A percentile compares a stretch with the other conserved stretches of the same genome.
These are phyloP conservation scores for Cryptosula pallasiana DNA, from an alignment of 2,888 invertebrate species.

Conservation along the genomic window DNA sequence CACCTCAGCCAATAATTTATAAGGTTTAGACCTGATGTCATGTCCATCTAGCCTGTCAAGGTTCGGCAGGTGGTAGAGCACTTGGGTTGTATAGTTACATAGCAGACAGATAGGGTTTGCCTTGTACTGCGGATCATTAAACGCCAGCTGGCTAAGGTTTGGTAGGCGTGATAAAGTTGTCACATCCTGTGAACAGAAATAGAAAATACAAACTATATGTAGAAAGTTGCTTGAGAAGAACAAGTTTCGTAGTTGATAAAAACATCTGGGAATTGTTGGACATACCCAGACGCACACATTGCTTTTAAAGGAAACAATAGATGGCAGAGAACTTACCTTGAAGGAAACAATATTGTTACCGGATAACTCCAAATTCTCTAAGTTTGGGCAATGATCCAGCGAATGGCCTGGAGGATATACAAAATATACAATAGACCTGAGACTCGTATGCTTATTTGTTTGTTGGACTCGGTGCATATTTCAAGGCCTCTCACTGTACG, in stretches of 20 bases:
- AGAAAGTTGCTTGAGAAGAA: too few relatives aligned
- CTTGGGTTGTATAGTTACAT: conserved; percentile 52
- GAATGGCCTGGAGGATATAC: conserved; percentile 44
- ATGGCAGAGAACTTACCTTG: conserved; percentile 39
- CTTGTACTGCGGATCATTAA: conserved; percentile 47
- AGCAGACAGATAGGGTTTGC: conserved; percentile 46
- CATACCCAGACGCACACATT: not conserved
- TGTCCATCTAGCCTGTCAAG: conserved; percentile 45
- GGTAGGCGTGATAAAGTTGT: conserved; percentile 43
- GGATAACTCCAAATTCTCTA: conserved; percentile 48
- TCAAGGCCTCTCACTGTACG: too few relatives aligned
- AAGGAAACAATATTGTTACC: conserved; percentile 48
- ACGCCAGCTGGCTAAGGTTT: conserved; percentile 37
- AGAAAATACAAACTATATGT: too few relatives aligned
- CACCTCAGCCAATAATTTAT: conserved; percentile 49
- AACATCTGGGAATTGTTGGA: too few relatives aligned
- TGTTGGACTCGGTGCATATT: too few relatives aligned
- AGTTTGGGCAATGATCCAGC: conserved; percentile 36
- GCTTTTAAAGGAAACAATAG: too few relatives aligned
- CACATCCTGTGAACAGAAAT: conserved; percentile 51
- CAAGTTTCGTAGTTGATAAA: too few relatives aligned
- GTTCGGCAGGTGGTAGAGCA: conserved; percentile 49
- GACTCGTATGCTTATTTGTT: too few relatives aligned
- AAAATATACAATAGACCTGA: too few relatives aligned
- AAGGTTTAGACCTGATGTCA: conserved; percentile 42